phyloP scores from a whole-genome alignment of 1,140 invertebrate species.

The Diorhabda sublineata region DNA sequence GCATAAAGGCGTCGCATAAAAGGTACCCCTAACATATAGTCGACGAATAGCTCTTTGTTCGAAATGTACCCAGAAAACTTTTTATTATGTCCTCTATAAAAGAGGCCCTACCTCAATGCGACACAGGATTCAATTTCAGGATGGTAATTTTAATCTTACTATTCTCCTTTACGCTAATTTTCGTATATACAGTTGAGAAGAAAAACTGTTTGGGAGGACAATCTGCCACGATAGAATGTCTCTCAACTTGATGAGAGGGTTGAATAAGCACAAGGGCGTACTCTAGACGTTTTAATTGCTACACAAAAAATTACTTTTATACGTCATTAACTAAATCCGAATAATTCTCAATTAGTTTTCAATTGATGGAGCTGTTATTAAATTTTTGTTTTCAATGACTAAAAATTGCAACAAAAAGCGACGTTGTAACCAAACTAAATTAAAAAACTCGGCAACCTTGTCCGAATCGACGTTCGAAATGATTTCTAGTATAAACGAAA shows the following conservation, averaged over 20 bases:
- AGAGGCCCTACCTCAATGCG: conserved; percentile 11
- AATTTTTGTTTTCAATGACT: no score
- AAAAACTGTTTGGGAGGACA: conserved; percentile 6
- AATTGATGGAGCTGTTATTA: no score
- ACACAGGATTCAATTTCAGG: conserved; percentile 15
- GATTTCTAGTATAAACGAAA: no score
- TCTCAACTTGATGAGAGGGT: not conserved
- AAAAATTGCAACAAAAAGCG: no score
- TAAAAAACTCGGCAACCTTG: no score
- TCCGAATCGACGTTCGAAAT: no score
- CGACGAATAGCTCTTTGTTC: conserved; percentile 5
- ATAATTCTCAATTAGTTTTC: no score
- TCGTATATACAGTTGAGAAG: conserved; percentile 8
- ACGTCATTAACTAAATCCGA: no score
- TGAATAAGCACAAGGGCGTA: not conserved
- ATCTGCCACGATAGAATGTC: not conserved
- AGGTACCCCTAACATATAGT: conserved; percentile 4
- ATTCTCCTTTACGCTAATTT: conserved; percentile 17
- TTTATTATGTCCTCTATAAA: conserved; percentile 7
- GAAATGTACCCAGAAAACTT: conserved; percentile 11
- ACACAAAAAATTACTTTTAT: no score
- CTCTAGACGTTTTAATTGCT: no score
- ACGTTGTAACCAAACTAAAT: no score
- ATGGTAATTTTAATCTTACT: conserved; percentile 16
- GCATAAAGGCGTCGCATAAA: conserved; percentile 7